Conservation (phyloP, 2,113 vertebrate species). For the Eulacestoma nigropectus region DNA sequence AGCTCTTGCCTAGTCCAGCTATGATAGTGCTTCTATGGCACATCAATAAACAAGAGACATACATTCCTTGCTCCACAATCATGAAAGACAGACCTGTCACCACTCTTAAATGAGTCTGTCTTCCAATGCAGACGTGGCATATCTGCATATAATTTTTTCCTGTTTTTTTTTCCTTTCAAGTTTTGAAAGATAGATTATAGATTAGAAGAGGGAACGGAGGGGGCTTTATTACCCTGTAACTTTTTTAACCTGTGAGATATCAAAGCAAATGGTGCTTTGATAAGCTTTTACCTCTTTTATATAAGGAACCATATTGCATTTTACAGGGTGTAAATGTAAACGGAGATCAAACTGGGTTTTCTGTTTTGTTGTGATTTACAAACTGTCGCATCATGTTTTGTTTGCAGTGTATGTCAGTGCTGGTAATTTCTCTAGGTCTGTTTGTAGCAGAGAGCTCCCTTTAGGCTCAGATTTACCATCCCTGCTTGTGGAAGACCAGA, state of each 20-base stretch:
- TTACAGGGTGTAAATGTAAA: neutral
- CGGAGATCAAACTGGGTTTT: neutral
- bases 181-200: neutral
- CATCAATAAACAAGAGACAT: neutral
- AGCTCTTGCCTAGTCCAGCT: neutral
- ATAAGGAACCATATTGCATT: neutral
- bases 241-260: neutral
- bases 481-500: neutral
- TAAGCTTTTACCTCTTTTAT: neutral
- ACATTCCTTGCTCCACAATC: neutral
- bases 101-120: neutral
- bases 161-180: neutral
- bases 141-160: neutral
- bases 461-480: neutral
- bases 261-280: neutral
- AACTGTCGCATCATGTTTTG: neutral
- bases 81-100: neutral
- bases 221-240: neutral
- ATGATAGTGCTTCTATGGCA: neutral
- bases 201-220: neutral
- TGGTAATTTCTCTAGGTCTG: neutral
- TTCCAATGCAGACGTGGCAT: neutral
- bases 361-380: neutral
- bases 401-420: neutral
- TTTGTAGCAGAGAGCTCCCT: neutral